Percentiles rank a stretch among this genome's conserved stretches.
Evolutionary conservation across 2,888 invertebrate genomes (phyloP).

Genomic region (Arctia plantaginis): DNA sequence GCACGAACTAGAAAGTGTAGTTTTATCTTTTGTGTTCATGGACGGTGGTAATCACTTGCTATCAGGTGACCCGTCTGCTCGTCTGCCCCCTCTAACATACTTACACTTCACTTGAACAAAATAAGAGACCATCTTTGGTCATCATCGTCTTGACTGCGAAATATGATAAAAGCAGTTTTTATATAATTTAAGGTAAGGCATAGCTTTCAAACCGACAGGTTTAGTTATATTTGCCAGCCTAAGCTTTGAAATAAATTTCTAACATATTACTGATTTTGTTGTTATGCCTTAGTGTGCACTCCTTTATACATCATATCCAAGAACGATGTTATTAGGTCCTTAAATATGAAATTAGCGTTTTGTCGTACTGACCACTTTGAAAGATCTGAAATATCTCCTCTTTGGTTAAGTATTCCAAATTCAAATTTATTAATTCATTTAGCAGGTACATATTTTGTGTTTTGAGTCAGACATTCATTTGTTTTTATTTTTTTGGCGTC

Average conservation of each 20-base stretch:
- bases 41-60: no score
- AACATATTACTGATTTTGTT: not conserved
- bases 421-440: no score
- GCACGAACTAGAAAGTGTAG: constrained; percentile 3
- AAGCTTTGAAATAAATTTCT: not conserved
- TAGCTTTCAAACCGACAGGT: not conserved
- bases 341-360: no score
- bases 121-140: not conserved
- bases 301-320: not conserved
- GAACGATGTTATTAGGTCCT: not conserved
- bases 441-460: no score
- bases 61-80: no score
- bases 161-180: not conserved
- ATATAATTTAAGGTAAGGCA: not conserved
- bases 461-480: no score
- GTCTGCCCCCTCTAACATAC: no score
- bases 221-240: not conserved
- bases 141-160: not conserved
- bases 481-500: no score
- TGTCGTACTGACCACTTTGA: no score
- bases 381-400: no score
- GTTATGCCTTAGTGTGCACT: not conserved
- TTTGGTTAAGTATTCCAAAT: no score
- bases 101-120: not conserved
- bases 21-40: no score